Base-by-base conservation (phyloP, 92 coral and sea anemone species). In the Epizoanthus rinbou region DNA sequence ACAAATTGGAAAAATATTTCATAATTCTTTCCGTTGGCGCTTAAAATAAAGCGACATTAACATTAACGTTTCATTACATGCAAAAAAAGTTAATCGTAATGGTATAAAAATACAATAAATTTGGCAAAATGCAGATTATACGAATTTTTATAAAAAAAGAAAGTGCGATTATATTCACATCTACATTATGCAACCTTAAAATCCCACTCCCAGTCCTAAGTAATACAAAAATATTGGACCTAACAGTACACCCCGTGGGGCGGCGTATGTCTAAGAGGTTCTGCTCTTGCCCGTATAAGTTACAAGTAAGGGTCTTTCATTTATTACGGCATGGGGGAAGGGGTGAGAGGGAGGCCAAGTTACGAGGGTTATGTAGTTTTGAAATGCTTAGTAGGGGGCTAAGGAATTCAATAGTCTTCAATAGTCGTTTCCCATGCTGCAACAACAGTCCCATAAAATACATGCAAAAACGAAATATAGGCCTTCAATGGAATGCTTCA, bases 161-260 rank as follows among this genome's bases (percentile, higher is more conserved):
- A 78, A 37, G 43, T 37, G 70, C 19, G 82, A 63, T 45, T 78
- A 78, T 78, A 78, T 78, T 78, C 82, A 78, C 82, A 78, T 78
- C 82, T 78, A 78, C 81, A 75, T 58, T 57, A 41, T 18, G 47
- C 63, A 78, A 39, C 82, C 82, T 78, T 62, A 19, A 76, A 11
- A 31, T 39, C 57, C 82, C 70, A 35, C 24, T 62, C 1, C 82
- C 70, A 35, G 24, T 62, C 1, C 71, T 62, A 62, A 39, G 54
- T 60, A 57, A 60, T 78, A 78, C 3, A 35, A 60, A 63, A 8
- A 75, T 75, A 78, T 21, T 19, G 18, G 59, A 52, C 57, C 71
- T 41, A 19, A 78, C 3, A 56, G 58, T 16, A 41, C 64, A 23
- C 57, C 52, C 58, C 28, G 16, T 11, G 64, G 3, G 57, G 71